Conservation (phyloP, 2,888 invertebrate species). For the Andrena dorsata region DNA sequence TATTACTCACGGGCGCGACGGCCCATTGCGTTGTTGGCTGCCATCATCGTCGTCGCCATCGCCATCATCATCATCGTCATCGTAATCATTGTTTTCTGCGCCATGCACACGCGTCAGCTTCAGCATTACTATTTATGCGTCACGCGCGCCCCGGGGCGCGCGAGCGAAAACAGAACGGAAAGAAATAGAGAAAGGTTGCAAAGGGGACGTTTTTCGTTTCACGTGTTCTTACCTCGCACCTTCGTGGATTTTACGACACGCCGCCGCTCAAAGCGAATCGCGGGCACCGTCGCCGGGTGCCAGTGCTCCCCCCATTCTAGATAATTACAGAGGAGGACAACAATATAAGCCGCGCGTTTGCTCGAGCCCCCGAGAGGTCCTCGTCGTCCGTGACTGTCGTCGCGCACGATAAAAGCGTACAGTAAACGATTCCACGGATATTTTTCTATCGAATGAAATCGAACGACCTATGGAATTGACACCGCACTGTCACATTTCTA, state of each 20-base stretch:
- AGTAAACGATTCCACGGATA: slow-evolving; percentile 22
- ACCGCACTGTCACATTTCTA: slow-evolving; percentile 29
- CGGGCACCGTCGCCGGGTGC: slow-evolving; percentile 16
- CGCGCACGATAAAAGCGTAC: slow-evolving; percentile 10
- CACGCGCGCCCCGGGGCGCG: slow-evolving; percentile 37
- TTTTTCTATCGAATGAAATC: slow-evolving; percentile 35
- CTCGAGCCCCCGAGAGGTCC: background rate
- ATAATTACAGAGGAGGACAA: slow-evolving; percentile 7
- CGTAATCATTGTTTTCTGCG: slow-evolving; percentile 48
- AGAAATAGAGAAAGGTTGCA: slow-evolving; percentile 1
- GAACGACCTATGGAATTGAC: slow-evolving; percentile 35
- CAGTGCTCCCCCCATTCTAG: slow-evolving; percentile 20
- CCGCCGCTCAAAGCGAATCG: slow-evolving; percentile 20
- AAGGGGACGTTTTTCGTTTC: slow-evolving; percentile 27
- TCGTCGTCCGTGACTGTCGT: slow-evolving; percentile 12
- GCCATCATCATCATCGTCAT: slow-evolving; percentile 39
- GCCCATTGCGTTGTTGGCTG: slow-evolving; percentile 45
- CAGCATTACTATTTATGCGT: slow-evolving; percentile 35
- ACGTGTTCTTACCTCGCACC: slow-evolving; percentile 32
- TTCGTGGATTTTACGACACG: slow-evolving; percentile 7
- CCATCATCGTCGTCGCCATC: slow-evolving; percentile 45
- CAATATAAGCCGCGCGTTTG: background rate
- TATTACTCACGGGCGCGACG: slow-evolving; percentile 23
- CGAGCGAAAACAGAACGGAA: slow-evolving; percentile 9
- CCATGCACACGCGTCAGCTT: slow-evolving; percentile 35